A percentile compares a stretch with the other conserved stretches of the same genome.
Evolutionary conservation across 2,113 vertebrate genomes (phyloP).

Genomic region (Xenopus borealis): DNA sequence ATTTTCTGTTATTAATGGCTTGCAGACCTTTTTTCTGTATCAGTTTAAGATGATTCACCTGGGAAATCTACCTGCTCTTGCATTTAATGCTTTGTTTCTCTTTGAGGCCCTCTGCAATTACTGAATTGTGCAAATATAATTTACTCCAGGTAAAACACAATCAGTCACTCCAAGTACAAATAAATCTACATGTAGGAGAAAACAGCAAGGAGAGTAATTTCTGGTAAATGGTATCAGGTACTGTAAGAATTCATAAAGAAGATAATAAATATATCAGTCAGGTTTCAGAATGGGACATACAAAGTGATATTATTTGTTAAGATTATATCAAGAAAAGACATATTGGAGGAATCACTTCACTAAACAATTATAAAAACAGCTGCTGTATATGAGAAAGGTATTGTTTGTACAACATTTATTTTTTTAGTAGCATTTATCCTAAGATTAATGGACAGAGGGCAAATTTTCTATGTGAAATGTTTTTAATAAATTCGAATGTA

Average conservation of each 20-base stretch:
- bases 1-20: slow-evolving; percentile 77
- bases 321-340: too few species aligned
- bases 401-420: too few species aligned
- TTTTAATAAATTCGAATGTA: too few species aligned
- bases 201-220: slow-evolving; percentile 48
- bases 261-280: slow-evolving; percentile 11
- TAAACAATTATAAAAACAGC: too few species aligned
- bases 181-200: slow-evolving; percentile 71
- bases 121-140: slow-evolving; percentile 81
- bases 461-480: too few species aligned
- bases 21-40: slow-evolving; percentile 72
- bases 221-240: slow-evolving; percentile 58
- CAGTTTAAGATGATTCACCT: slow-evolving; percentile 84
- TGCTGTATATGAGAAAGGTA: too few species aligned
- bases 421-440: too few species aligned
- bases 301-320: neutral
- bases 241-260: slow-evolving; percentile 41
- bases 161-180: slow-evolving; percentile 81
- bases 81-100: slow-evolving; percentile 75
- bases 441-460: too few species aligned
- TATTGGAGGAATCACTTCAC: too few species aligned
- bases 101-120: slow-evolving; percentile 82
- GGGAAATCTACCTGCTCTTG: slow-evolving; percentile 74
- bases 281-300: slow-evolving; percentile 10
- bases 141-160: slow-evolving; percentile 83